Conservation (phyloP, 64 coral and sea anemone genomes). For the Catalaphyllia jardinei region DNA sequence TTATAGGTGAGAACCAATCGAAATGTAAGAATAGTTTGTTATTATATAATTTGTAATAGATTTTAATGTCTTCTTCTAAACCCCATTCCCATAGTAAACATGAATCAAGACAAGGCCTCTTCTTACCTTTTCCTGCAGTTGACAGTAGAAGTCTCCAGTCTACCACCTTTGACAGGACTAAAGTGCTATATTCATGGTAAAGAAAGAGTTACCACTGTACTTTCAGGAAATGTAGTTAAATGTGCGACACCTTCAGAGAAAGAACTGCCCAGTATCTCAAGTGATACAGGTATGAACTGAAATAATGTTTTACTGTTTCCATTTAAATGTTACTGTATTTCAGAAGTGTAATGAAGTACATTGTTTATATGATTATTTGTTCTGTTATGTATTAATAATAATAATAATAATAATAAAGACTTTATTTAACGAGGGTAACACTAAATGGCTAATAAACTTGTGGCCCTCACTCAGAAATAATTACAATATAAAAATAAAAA, state of each 20-base stretch:
- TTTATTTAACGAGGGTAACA: too few species aligned
- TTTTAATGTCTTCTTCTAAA: not conserved
- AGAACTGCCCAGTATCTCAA: conserved; percentile 63
- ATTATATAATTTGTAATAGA: too few species aligned
- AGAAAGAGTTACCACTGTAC: conserved; percentile 17
- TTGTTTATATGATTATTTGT: not conserved
- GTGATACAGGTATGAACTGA: conserved; percentile 56
- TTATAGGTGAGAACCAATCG: too few species aligned
- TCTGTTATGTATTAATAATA: too few species aligned
- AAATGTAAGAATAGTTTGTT: too few species aligned
- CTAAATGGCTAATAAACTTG: too few species aligned
- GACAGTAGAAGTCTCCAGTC: conserved; percentile 48
- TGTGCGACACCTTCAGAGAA: conserved; percentile 43
- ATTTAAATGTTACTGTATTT: not conserved
- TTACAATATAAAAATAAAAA: too few species aligned
- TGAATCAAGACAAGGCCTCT: not conserved
- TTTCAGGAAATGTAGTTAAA: conserved; percentile 8
- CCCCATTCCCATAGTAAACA: not conserved
- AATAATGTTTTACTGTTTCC: not conserved
- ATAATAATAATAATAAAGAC: too few species aligned
- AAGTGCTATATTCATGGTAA: conserved; percentile 73
- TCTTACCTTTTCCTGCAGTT: conserved; percentile 45
- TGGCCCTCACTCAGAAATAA: too few species aligned
- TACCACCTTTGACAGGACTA: conserved; percentile 37
- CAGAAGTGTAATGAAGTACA: not conserved